Evolutionary conservation across 2,888 invertebrate genomes (phyloP).

Genomic region (Hirudinaria manillensis): DNA sequence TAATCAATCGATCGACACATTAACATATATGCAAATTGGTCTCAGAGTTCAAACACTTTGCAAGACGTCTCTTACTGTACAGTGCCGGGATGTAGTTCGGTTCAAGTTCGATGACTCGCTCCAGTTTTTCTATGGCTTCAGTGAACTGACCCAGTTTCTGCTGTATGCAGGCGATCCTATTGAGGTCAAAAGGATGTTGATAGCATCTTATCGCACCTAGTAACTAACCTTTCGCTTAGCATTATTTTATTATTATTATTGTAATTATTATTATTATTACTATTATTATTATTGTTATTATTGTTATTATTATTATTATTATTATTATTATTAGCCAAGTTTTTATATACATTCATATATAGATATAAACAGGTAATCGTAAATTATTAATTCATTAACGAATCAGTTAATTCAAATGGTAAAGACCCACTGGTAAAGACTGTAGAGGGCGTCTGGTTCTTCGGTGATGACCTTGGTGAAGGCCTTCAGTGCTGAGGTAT

Average conservation of each 20-base stretch:
- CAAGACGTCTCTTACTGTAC: conserved; percentile 59
- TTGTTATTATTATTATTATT: too few species aligned
- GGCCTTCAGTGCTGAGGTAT: conserved; percentile 78
- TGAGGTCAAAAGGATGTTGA: not conserved
- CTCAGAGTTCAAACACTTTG: not conserved
- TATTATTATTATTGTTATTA: too few species aligned
- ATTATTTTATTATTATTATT: not conserved
- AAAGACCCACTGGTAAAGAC: conserved; percentile 48
- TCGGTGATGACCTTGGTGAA: conserved; percentile 68
- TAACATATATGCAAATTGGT: not conserved
- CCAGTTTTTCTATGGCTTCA: conserved; percentile 69
- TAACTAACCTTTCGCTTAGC: not conserved
- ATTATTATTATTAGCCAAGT: too few species aligned
- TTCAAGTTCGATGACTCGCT: conserved; percentile 59
- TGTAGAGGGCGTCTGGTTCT: conserved; percentile 46
- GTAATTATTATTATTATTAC: too few species aligned
- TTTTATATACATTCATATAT: too few species aligned
- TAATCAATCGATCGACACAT: not conserved
- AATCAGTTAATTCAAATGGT: not conserved
- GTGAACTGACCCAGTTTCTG: conserved; percentile 65
- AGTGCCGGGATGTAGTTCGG: conserved; percentile 66
- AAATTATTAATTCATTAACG: not conserved
- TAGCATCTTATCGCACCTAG: not conserved
- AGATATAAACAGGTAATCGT: too few species aligned
- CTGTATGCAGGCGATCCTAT: conserved; percentile 52